Base-by-base conservation (phyloP, 2,888 invertebrate genomes). In the Caenorhabditis sinica region DNA sequence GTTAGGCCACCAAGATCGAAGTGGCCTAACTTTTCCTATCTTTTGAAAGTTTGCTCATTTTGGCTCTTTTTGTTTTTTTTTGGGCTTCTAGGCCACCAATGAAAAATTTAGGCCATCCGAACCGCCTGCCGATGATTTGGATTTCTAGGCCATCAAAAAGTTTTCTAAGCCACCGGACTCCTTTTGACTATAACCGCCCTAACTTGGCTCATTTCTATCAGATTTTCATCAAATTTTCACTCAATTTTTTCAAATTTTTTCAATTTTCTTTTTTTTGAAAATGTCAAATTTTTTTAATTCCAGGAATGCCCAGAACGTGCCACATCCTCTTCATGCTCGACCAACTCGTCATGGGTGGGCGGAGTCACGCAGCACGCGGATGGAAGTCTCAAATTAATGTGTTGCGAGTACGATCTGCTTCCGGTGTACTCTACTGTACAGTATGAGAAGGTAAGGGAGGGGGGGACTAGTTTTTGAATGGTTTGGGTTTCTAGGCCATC, bases 351-450 rank as follows among this genome's bases (percentile, higher is more conserved):
- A 0, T 88, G 88, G 88, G 88, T 88, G 56, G 88, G 88, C 33
- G 88, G 88, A 76, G 66, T 87, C 61, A 89, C 90, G 58, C 90
- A 90, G 49, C 82, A 75, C 2, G 82, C 88, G 17, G 89, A 90
- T 74, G 90, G 90, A 85, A 83, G 85, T 69, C 77, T 66, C 65
- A 87, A 88, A 36, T 68, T 91, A 13, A 90, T 87, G 80, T 92
- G 92, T 75, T 92, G 92, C 74, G 90, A 91, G 80, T 92, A 90
- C 60, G 92, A 92, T 60, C 69, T 87, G 11, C 79, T 92, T 6
- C 82, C 84, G 3, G 63, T 58, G 13, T 86, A 91, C 28, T 87
- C 89, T 9, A 90, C 90, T 13, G 76, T 87, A 36, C 79, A 90
- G 61, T 91, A 89, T 85, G 83, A 89, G 33, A 86, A 89, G 68